Evolutionary conservation across 2,113 vertebrate genomes (phyloP).

Genomic region (Semicossyphus pulcher): DNA sequence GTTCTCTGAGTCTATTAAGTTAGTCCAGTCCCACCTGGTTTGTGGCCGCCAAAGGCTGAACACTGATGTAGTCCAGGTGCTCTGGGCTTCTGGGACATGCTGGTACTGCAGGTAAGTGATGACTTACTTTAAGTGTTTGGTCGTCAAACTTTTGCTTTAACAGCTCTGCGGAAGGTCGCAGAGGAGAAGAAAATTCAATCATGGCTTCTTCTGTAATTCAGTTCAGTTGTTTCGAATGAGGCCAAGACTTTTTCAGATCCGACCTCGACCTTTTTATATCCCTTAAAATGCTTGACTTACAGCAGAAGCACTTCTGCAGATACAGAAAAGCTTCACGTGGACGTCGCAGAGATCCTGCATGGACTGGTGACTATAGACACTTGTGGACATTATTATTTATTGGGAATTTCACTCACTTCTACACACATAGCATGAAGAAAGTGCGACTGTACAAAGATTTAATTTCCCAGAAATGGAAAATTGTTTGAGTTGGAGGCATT

Average conservation of each 20-base stretch:
- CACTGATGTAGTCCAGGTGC: conserved; percentile 42
- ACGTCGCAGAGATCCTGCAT: not conserved
- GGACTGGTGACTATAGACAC: not conserved
- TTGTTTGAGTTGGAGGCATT: not conserved
- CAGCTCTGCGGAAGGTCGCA: not conserved
- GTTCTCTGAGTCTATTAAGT: conserved; percentile 54
- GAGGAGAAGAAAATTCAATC: not conserved
- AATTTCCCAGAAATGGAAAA: conserved; percentile 3
- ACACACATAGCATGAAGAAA: not conserved
- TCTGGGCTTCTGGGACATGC: conserved; percentile 37
- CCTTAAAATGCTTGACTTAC: not conserved
- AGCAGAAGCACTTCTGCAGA: not conserved
- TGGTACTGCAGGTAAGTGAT: conserved; percentile 15
- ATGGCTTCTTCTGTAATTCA: not conserved
- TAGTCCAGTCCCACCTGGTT: conserved; percentile 40
- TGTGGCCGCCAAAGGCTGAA: conserved; percentile 40
- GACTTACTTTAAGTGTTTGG: not conserved
- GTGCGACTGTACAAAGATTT: not conserved
- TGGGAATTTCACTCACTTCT: not conserved
- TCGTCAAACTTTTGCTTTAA: not conserved
- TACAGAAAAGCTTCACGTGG: not conserved
- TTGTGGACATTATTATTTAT: not conserved
- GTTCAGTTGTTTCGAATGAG: not conserved
- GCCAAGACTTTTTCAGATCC: not conserved
- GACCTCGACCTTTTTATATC: not conserved